Evolutionary conservation across 2,113 vertebrate species (phyloP), one percentile per base, ranked within the genome.

Genomic region (Malurus elegans): DNA sequence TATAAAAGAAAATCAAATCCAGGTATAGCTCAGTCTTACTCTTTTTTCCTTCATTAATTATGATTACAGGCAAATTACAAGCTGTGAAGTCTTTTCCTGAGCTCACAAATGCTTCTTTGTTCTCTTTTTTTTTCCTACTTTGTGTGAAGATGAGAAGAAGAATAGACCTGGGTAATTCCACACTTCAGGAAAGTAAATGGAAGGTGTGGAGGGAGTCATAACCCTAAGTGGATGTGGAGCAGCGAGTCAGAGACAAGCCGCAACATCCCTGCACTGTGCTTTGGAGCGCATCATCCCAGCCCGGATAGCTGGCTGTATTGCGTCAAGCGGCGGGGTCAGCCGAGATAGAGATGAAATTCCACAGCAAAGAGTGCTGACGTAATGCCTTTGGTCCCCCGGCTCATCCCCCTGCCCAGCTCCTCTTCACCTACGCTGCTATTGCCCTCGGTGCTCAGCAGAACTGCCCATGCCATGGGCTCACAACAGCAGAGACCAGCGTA

Each of bases 141-240:
- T 19, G 9, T 3, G 19, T 80, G 51, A 65, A 23, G 71, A 83
- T 53, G 19, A 83, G 51, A 65, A 23, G 71, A 83, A 51, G 75
- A 93, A 79, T 44, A 81, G 88, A 92, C 73, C 50, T 83, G 26
- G 76, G 65, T 80, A 95, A 96, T 60, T 67, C 88, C 6, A 28
- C 66, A 79, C 71, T 96, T 78, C 40, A 56, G 53, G 67, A 70
- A 29, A 94, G 61, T 74, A 93, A 91, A 96, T 69, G 93, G 86
- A 96, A 96, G 95, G 89, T 92, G 82, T 87, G 74, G 75, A 73
- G 83, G 84, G 94, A 97, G 84, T 96, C 94, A 58, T 83, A 84
- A 44, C 48, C 79, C 53, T 73, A 71, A 70, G 53, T 44, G 60
- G 40, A 26, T 60, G 75, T 62, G 78, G 40, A 72, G 65, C 34